A percentile compares a stretch with the other conserved stretches of the same genome.
phyloP scores from a whole-genome alignment of 2,797 vertebrate species.

The Amniataba percoides region DNA sequence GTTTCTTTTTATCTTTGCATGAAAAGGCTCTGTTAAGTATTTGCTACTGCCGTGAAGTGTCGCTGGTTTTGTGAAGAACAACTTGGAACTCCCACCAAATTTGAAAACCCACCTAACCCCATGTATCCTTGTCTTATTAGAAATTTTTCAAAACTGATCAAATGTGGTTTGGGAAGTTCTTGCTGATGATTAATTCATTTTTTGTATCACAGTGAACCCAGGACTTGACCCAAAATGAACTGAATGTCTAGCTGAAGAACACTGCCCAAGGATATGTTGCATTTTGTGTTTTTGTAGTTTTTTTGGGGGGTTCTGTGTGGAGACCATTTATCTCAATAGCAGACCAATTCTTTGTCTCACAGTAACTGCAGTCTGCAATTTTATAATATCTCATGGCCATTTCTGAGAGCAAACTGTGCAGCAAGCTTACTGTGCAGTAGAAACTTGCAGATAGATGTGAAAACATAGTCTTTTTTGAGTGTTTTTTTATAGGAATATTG shows the following conservation, averaged over 20 bases:
- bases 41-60: constrained; percentile 7
- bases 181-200: constrained; percentile 36
- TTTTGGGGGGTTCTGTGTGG: background rate
- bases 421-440: constrained; percentile 4
- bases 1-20: constrained; percentile 29
- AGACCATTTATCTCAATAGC: constrained; percentile 20
- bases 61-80: constrained; percentile 39
- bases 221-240: constrained; percentile 12
- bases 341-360: constrained; percentile 15
- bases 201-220: constrained; percentile 29
- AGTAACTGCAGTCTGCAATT: constrained; percentile 19
- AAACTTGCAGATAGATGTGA: constrained; percentile 2
- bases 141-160: constrained; percentile 13
- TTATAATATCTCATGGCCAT: constrained; percentile 11
- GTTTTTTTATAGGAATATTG: constrained; percentile 5
- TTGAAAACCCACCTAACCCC: constrained; percentile 16
- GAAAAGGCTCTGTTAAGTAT: constrained; percentile 21
- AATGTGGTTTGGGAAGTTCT: constrained; percentile 5
- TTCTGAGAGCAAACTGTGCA: constrained; percentile 24
- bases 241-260: constrained; percentile 16
- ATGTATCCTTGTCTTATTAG: background rate
- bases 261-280: constrained; percentile 16
- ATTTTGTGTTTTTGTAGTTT: background rate
- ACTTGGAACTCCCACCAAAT: constrained; percentile 12
- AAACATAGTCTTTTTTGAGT: background rate